Conservation (phyloP, 2,888 invertebrate species). For the Salpingus planirostris region DNA sequence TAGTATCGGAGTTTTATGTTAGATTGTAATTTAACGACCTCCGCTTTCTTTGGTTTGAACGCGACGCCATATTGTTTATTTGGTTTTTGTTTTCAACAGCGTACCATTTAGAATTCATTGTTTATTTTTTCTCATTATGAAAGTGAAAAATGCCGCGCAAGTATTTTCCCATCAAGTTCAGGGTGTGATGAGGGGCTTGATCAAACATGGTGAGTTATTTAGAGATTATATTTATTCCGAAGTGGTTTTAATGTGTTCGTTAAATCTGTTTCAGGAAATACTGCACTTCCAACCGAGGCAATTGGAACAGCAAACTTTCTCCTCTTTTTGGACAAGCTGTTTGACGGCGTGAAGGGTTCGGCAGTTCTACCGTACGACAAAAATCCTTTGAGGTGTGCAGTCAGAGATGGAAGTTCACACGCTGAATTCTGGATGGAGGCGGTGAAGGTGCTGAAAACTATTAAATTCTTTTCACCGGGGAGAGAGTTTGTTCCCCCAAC, state of each 20-base stretch:
- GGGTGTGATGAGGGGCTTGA: neutral
- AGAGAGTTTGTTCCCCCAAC: slow-evolving; percentile 1
- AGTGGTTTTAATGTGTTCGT: neutral
- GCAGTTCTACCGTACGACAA: neutral
- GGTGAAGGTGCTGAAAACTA: neutral
- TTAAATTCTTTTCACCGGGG: neutral
- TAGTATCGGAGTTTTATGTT: too few species aligned
- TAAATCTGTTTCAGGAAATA: neutral
- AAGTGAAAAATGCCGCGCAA: neutral
- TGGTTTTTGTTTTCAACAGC: too few species aligned
- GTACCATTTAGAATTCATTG: too few species aligned
- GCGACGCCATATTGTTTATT: too few species aligned
- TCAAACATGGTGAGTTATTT: neutral
- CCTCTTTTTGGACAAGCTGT: slow-evolving; percentile 1
- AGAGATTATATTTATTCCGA: neutral
- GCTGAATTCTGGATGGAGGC: neutral
- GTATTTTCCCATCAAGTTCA: neutral
- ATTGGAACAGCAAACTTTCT: neutral
- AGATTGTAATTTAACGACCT: too few species aligned
- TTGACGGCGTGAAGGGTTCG: neutral
- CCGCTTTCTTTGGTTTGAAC: too few species aligned
- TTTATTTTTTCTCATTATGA: too few species aligned
- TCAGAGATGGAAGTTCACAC: neutral
- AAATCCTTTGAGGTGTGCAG: neutral
- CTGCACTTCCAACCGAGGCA: neutral